Conservation (phyloP, 2,797 vertebrate genomes). For the Triplophysa bombifrons region DNA sequence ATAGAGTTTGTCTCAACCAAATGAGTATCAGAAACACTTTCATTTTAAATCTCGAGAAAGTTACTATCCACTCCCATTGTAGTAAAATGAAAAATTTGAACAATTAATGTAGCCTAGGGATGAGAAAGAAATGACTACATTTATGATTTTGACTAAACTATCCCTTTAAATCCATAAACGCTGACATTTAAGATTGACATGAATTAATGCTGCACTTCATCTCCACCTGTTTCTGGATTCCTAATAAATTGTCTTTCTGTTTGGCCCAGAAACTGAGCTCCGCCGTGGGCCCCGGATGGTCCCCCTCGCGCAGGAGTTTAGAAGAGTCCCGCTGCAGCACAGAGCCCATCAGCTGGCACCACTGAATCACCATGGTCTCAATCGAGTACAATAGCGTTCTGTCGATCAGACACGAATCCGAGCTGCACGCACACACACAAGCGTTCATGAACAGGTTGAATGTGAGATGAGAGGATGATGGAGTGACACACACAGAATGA, state of each 20-base stretch:
- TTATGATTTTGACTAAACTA: too few species aligned
- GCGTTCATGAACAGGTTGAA: slow-evolving; percentile 3
- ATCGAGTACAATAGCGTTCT: slow-evolving; percentile 73
- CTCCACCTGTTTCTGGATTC: slow-evolving; percentile 77
- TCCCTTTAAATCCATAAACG: not conserved
- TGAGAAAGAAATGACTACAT: too few species aligned
- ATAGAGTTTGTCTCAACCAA: too few species aligned
- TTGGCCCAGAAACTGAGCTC: slow-evolving; percentile 83
- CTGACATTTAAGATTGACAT: not conserved
- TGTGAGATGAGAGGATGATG: not conserved
- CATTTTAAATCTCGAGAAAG: too few species aligned
- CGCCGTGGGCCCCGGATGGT: slow-evolving; percentile 70
- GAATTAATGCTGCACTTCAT: not conserved
- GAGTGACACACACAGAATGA: not conserved
- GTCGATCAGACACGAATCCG: slow-evolving; percentile 67
- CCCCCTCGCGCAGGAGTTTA: slow-evolving; percentile 63
- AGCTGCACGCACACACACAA: slow-evolving; percentile 60
- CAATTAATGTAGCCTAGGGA: too few species aligned
- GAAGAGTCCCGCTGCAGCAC: slow-evolving; percentile 76
- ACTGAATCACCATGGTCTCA: slow-evolving; percentile 76
- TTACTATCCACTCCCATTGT: too few species aligned
- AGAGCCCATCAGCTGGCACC: slow-evolving; percentile 73
- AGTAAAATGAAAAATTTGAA: too few species aligned
- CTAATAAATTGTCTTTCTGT: slow-evolving; percentile 75
- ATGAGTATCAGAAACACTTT: too few species aligned